Conservation (phyloP, 2,113 vertebrate genomes). For the Cryptoleucopteryx plumbea region DNA sequence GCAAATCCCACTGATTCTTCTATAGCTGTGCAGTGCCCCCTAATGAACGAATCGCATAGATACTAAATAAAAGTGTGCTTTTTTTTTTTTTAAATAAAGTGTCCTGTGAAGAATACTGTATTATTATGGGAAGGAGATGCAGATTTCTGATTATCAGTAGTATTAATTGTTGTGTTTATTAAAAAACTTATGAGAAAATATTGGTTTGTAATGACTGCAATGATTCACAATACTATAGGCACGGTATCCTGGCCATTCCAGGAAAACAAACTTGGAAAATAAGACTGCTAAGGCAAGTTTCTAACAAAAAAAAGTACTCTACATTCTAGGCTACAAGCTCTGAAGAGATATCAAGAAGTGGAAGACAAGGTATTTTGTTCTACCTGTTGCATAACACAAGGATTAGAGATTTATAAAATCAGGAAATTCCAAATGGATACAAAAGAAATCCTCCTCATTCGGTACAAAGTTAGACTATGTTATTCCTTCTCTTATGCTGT, state of each 20-base stretch:
- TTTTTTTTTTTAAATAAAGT: neutral
- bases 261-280: neutral
- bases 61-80: neutral
- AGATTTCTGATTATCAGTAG: neutral
- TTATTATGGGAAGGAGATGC: neutral
- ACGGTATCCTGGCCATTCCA: neutral
- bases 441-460: neutral
- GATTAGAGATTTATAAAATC: neutral
- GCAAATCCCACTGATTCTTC: neutral
- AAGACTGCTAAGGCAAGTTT: neutral
- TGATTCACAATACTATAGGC: neutral
- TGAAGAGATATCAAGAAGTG: neutral
- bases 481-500: accelerated
- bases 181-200: neutral
- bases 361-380: neutral
- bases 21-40: neutral
- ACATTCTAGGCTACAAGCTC: neutral
- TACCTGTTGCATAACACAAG: neutral
- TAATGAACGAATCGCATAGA: neutral
- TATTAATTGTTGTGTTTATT: neutral
- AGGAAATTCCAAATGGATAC: neutral
- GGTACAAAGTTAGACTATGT: neutral
- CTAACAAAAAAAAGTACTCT: neutral
- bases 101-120: neutral
- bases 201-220: neutral